phyloP scores from a whole-genome alignment of 2,888 invertebrate genomes.

The Argyresthia albistria region DNA sequence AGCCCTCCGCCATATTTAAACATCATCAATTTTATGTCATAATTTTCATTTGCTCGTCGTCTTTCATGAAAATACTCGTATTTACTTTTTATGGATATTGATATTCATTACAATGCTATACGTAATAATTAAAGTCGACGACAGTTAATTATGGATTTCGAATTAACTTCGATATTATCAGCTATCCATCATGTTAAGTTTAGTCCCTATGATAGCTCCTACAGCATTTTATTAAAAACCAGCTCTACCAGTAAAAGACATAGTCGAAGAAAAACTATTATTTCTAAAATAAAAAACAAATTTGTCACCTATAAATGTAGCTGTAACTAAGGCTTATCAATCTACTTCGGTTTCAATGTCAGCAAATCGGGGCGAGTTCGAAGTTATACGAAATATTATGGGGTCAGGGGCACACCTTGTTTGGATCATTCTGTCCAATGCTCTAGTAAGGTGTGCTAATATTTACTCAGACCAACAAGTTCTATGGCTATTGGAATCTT shows the following conservation, averaged over 20 bases:
- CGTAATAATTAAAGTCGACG: conserved; percentile 2
- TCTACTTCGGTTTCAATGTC: neutral
- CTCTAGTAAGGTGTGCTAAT: conserved; percentile 4
- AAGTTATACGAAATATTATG: neutral
- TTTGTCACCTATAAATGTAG: neutral
- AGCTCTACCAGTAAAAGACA: no score
- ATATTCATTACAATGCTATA: conserved; percentile 4
- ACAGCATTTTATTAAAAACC: no score
- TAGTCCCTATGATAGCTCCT: no score
- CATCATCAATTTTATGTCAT: conserved; percentile 11
- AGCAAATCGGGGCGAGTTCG: neutral
- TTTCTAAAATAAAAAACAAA: neutral
- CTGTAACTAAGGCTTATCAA: neutral
- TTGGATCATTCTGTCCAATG: neutral
- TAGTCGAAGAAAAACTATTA: no score
- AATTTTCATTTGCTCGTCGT: conserved; percentile 7
- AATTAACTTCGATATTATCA: neutral
- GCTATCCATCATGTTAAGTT: no score
- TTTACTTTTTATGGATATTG: conserved; percentile 6
- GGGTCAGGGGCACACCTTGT: neutral
- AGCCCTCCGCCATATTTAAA: conserved; percentile 8
- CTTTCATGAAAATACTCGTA: conserved; percentile 2
- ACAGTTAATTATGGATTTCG: neutral
- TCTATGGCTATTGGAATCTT: neutral
- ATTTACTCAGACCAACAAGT: neutral